These are phyloP conservation scores for Drosophila atroscutellata DNA, from an alignment of 2,888 invertebrate genomes.

Conservation along the genomic window DNA sequence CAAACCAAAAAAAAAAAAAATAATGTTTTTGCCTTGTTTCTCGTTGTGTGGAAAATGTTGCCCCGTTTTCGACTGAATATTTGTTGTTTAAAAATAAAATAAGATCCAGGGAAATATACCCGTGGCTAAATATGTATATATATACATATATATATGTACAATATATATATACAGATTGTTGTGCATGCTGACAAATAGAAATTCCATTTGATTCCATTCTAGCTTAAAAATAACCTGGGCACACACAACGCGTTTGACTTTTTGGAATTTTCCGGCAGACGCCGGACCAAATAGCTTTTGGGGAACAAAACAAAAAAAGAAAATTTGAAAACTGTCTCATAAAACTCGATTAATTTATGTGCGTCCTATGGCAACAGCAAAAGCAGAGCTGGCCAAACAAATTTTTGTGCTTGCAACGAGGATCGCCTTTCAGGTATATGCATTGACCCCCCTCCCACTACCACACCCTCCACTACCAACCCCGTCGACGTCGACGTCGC, in stretches of 20 bases:
- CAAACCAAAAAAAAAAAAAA: background rate
- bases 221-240: slow-evolving; percentile 61
- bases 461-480: background rate
- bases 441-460: slow-evolving; percentile 31
- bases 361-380: slow-evolving; percentile 61
- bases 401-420: slow-evolving; percentile 2
- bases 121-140: background rate
- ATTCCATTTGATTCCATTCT: slow-evolving; percentile 57
- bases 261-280: slow-evolving; percentile 49
- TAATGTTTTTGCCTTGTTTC: background rate
- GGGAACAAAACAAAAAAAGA: slow-evolving; percentile 4
- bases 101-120: slow-evolving; percentile 34
- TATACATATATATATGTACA: background rate
- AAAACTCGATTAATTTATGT: slow-evolving; percentile 72
- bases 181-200: slow-evolving; percentile 62
- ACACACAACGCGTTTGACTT: slow-evolving; percentile 10
- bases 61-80: slow-evolving; percentile 42
- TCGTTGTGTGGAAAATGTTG: slow-evolving; percentile 30
- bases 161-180: slow-evolving; percentile 1
- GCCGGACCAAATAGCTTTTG: slow-evolving; percentile 12
- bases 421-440: slow-evolving; percentile 43
- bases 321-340: slow-evolving; percentile 54
- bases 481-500: slow-evolving; percentile 8
- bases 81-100: slow-evolving; percentile 50
- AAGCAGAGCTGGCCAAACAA: background rate